Conservation (phyloP, 2,888 invertebrate species). For the Acronicta alni region DNA sequence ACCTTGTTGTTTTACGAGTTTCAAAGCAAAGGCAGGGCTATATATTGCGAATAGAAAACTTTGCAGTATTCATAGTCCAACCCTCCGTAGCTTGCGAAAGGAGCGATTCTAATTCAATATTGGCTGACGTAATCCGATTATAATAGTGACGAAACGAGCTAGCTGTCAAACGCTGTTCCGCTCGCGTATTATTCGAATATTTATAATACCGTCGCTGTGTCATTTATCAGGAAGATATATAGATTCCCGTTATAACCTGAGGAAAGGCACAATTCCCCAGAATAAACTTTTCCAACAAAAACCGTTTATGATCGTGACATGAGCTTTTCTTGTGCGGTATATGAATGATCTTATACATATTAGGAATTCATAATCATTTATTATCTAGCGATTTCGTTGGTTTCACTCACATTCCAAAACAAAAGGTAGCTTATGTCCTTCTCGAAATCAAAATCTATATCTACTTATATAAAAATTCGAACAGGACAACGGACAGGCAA, state of each 20-base stretch:
- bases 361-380: background rate
- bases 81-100: constrained; percentile 26
- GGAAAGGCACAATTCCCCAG: constrained; percentile 33
- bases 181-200: constrained; percentile 42
- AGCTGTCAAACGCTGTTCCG: constrained; percentile 34
- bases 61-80: constrained; percentile 28
- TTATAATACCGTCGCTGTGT: constrained; percentile 39
- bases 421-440: too few species aligned
- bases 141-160: constrained; percentile 46
- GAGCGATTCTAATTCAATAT: constrained; percentile 40
- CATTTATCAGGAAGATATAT: constrained; percentile 57
- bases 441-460: too few species aligned
- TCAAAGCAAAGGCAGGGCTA: background rate
- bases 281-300: constrained; percentile 25
- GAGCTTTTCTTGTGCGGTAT: constrained; percentile 4
- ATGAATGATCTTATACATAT: background rate
- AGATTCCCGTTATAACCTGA: constrained; percentile 30
- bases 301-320: constrained; percentile 12
- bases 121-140: constrained; percentile 42
- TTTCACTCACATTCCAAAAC: too few species aligned
- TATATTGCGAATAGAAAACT: constrained; percentile 10
- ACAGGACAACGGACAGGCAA: too few species aligned
- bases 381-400: too few species aligned
- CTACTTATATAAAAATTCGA: too few species aligned
- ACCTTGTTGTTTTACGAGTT: constrained; percentile 3